A percentile compares a stretch with the other conserved stretches of the same genome.
Conservation (phyloP, 2,888 invertebrate species). For the Mycalesis mineus region DNA sequence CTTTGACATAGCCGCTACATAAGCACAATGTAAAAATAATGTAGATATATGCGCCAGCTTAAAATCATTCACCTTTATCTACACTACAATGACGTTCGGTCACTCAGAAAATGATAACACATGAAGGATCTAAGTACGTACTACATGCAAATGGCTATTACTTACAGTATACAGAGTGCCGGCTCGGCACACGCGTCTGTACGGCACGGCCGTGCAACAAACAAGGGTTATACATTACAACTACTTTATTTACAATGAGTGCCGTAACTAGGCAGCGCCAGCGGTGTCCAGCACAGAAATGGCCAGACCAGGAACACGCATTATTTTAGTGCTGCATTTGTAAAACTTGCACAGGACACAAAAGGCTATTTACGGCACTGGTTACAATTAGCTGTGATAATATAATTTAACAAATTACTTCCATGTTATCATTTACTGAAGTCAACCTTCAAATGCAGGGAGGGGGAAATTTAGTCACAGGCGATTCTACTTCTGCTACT, state of each 20-base stretch:
- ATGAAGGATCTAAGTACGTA: conserved; percentile 33
- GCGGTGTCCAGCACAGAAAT: no score
- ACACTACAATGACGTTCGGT: conserved; percentile 35
- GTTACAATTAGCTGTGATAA: no score
- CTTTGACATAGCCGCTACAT: no score
- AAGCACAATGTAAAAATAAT: no score
- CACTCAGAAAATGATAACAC: conserved; percentile 63
- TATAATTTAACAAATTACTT: conserved; percentile 34
- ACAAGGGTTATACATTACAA: conserved; percentile 46
- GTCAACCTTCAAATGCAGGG: conserved; percentile 28
- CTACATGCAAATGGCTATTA: conserved; percentile 50
- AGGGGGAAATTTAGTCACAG: no score
- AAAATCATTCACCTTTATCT: neutral
- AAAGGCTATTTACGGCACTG: no score
- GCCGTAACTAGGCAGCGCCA: no score
- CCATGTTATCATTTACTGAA: conserved; percentile 59
- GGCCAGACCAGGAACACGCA: no score
- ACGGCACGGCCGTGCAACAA: conserved; percentile 47
- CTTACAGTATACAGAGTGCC: conserved; percentile 61
- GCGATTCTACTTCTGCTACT: no score
- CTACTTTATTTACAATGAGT: conserved; percentile 25
- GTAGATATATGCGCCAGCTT: no score
- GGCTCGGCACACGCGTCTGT: conserved; percentile 61
- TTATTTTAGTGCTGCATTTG: no score
- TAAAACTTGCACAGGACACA: no score